These are phyloP conservation scores for Emmelina monodactyla DNA, from an alignment of 2,888 invertebrate genomes.

Conservation along the genomic window DNA sequence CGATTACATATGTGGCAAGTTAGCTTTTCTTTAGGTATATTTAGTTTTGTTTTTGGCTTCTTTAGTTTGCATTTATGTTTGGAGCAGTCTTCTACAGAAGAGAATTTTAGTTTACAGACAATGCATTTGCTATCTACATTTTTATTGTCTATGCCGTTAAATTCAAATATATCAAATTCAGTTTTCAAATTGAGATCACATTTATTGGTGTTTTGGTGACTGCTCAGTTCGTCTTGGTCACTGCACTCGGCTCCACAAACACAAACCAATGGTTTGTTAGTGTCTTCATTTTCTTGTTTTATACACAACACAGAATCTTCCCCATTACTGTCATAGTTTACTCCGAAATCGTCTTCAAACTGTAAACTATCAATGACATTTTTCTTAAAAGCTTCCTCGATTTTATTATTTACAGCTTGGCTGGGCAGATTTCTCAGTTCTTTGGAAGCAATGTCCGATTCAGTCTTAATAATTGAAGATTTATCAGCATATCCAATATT, in stretches of 20 bases:
- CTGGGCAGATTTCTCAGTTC: no score
- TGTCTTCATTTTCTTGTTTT: no score
- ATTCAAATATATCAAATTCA: no score
- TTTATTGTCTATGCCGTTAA: not conserved
- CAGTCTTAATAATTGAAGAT: not conserved
- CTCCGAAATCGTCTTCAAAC: not conserved
- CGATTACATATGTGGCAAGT: not conserved
- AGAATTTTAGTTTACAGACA: slow-evolving; percentile 21
- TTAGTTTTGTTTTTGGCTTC: slow-evolving; percentile 2
- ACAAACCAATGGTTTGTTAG: no score
- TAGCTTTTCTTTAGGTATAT: not conserved
- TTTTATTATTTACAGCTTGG: not conserved
- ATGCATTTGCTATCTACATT: slow-evolving; percentile 10
- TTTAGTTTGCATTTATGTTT: slow-evolving; percentile 19
- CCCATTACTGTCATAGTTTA: not conserved
- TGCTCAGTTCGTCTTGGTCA: no score
- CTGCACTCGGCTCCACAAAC: no score
- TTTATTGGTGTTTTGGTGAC: no score
- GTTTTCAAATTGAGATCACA: no score
- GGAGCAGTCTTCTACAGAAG: slow-evolving; percentile 18
- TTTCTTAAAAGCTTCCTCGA: not conserved
- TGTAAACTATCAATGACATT: not conserved
- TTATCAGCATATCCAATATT: not conserved
- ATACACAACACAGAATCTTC: no score
- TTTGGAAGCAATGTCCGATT: not conserved